Conservation (phyloP, 2,113 vertebrate genomes). For the Limanda limanda region DNA sequence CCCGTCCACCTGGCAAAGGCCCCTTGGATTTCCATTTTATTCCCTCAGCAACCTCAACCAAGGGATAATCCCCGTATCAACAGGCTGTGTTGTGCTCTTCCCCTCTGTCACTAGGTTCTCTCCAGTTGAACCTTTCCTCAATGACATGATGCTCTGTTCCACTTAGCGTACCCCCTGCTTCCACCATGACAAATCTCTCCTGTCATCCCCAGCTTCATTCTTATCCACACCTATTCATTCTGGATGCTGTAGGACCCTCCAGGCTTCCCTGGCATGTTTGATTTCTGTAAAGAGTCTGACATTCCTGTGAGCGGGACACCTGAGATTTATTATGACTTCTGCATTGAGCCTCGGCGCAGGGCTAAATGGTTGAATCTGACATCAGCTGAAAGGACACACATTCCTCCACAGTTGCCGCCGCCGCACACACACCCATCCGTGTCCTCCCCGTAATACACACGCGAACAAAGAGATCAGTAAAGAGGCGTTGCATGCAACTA, state of each 20-base stretch:
- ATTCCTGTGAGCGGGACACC: slow-evolving; percentile 63
- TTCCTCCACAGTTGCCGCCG: slow-evolving; percentile 59
- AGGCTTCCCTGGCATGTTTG: slow-evolving; percentile 32
- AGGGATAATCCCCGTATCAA: slow-evolving; percentile 58
- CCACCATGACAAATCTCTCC: slow-evolving; percentile 46
- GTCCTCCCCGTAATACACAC: slow-evolving; percentile 34
- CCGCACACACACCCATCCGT: slow-evolving; percentile 56
- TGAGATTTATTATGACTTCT: slow-evolving; percentile 72
- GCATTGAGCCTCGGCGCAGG: slow-evolving; percentile 32
- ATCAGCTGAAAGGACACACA: slow-evolving; percentile 70
- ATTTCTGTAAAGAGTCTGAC: slow-evolving; percentile 42
- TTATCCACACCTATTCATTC: slow-evolving; percentile 42
- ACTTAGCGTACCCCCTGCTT: slow-evolving; percentile 1
- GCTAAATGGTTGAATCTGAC: slow-evolving; percentile 61
- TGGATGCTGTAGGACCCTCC: slow-evolving; percentile 28
- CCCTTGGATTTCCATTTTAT: slow-evolving; percentile 39
- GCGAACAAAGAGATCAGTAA: slow-evolving; percentile 48
- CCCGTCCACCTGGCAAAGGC: slow-evolving; percentile 34
- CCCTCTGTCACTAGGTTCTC: slow-evolving; percentile 20
- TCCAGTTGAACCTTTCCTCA: slow-evolving; percentile 38
- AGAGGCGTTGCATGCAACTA: slow-evolving; percentile 31
- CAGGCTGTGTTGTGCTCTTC: slow-evolving; percentile 37
- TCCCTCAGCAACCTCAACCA: slow-evolving; percentile 41
- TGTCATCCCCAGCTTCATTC: slow-evolving; percentile 24
- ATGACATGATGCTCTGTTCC: slow-evolving; percentile 14